These are phyloP conservation scores for Eulemur rufifrons DNA, from an alignment of 2,113 vertebrate species.

Conservation along the genomic window DNA sequence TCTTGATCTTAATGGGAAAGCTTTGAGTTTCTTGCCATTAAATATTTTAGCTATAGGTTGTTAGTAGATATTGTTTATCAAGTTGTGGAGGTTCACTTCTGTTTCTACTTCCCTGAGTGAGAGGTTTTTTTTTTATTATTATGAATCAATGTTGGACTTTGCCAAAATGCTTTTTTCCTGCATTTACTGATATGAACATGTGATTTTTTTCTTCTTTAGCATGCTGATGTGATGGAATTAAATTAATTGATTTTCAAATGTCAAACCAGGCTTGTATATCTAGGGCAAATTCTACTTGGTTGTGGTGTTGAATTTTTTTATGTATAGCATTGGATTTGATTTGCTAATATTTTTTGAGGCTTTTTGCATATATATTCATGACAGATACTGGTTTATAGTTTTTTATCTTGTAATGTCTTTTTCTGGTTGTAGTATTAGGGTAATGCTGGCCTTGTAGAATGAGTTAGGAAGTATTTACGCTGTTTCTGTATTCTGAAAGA, in stretches of 20 bases:
- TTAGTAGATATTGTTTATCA: neutral
- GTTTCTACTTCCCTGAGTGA: neutral
- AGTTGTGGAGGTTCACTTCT: neutral
- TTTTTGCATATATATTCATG: neutral
- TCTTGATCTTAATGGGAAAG: neutral
- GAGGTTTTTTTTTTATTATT: neutral
- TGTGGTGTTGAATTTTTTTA: neutral
- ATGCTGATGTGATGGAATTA: neutral
- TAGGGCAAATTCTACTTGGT: too few species aligned
- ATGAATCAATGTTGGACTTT: neutral
- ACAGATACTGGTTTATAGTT: neutral
- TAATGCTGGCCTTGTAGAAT: neutral
- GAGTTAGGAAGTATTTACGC: neutral
- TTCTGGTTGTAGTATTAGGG: neutral
- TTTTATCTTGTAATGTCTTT: neutral
- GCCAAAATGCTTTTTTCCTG: neutral
- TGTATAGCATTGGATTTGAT: neutral
- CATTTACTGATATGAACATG: neutral
- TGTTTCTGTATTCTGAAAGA: neutral
- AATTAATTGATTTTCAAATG: neutral
- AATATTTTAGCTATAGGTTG: neutral
- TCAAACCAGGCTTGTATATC: neutral
- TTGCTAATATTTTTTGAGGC: neutral
- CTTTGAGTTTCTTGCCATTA: neutral
- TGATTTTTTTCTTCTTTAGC: neutral